Evolutionary conservation across 2,888 invertebrate genomes (phyloP), one percentile per base, ranked within the genome.

Genomic region (Metopia argyrocephala): DNA sequence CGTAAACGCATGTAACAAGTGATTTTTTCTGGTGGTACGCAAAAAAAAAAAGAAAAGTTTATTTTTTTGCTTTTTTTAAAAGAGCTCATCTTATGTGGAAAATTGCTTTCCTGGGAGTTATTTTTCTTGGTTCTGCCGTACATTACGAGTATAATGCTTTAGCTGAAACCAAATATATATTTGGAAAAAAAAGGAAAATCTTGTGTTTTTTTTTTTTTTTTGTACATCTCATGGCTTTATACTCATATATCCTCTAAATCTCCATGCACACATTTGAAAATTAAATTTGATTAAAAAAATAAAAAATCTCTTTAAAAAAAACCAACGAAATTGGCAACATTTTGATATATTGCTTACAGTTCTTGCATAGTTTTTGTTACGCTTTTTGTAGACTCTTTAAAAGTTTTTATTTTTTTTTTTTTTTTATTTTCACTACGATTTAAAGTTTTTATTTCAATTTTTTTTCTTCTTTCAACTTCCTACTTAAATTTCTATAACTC

Each of bases 241-340:
- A n/a, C n/a, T n/a, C n/a, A n/a, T n/a, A n/a, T 45, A 52, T 68
- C 57, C 48, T 28, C 66, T 56, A 54, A 23, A 78, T 66, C 70
- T 68, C 65, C 54, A 12, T 64, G 62, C 54, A 59, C n/a, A n/a
- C 68, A 73, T 75, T 78, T 64, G 57, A 59, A 76, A 76, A 73
- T 73, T 76, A 52, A 80, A 80, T 80, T 80, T 80, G 76, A 76
- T 80, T 73, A 68, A 76, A 73, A 66, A 80, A n/a, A n/a, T n/a
- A n/a, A n/a, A n/a, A n/a, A n/a, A n/a, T n/a, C n/a, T n/a, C n/a
- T n/a, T n/a, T n/a, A n/a, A n/a, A n/a, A n/a, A n/a, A n/a, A n/a
- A n/a, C n/a, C n/a, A n/a, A n/a, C n/a, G n/a, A n/a, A 80, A 73
- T 76, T 80, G 76, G 64, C 80, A 80, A 64, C 73, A 76, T 80